Conservation (phyloP, 2,797 vertebrate species). For the Oreochromis grahami region DNA sequence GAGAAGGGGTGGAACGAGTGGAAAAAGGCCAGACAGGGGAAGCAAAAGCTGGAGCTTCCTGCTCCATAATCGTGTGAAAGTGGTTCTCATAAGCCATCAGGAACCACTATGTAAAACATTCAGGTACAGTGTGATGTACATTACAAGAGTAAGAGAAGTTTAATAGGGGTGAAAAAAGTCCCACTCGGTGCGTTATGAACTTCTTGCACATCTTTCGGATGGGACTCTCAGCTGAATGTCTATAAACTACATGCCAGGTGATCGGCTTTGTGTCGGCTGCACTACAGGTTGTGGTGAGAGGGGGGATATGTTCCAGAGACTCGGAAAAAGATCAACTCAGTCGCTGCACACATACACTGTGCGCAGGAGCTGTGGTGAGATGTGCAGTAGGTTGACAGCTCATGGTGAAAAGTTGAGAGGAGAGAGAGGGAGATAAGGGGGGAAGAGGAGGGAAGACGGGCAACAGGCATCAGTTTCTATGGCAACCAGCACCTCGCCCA, state of each 20-base stretch:
- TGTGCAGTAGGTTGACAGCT: constrained; percentile 43
- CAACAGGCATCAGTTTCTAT: constrained; percentile 68
- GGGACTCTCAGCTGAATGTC: neutral
- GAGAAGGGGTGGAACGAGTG: neutral
- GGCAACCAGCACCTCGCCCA: constrained; percentile 64
- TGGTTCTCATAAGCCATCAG: neutral
- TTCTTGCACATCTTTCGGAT: neutral
- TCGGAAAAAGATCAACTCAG: neutral
- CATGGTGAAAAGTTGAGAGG: constrained; percentile 44
- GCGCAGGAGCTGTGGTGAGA: constrained; percentile 19
- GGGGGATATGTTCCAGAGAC: constrained; percentile 13
- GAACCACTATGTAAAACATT: neutral
- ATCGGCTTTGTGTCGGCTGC: neutral
- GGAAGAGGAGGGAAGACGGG: constrained; percentile 3
- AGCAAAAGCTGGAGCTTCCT: neutral
- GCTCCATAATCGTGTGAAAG: neutral
- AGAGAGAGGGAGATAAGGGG: neutral
- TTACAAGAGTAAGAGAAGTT: neutral
- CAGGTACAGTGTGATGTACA: neutral
- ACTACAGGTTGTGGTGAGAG: neutral
- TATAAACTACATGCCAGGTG: neutral
- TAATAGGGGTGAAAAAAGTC: neutral
- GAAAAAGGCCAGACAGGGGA: neutral
- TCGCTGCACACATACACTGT: neutral
- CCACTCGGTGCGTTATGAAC: neutral